Base-by-base conservation (phyloP, 2,113 vertebrate species). In the Sinocyclocheilus anophthalmus region DNA sequence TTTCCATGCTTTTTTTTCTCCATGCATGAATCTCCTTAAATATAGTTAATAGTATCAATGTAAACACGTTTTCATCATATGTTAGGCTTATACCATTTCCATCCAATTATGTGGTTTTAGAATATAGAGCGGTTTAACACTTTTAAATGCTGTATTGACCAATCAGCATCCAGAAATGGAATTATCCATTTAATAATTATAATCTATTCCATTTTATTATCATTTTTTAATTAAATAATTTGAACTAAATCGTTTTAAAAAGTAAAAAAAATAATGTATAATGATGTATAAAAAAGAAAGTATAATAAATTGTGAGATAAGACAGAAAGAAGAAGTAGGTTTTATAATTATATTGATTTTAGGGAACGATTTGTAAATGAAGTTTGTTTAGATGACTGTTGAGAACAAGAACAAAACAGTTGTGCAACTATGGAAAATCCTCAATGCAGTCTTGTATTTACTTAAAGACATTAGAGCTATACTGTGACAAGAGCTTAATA, bases 401-500 rank as follows among this genome's bases (percentile, higher is more conserved):
- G n/a, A 39, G 16, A 33, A 13, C 20, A 39, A 22, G 37, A 72
- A 72, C 18, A 72, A 72, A 39, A 72, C 67, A 37, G 67, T 39
- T 70, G 33, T 70, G 18, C 33, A 72, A 72, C 37, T 72, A 39
- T 61, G 30, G 30, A 39, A 61, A 59, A 61, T 39, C 18, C 11
- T n/a, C 20, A 57, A 12, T 78, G 53, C 30, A 22, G 22, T 13
- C 7, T 57, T 45, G 11, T 65, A 26, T 81, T 61, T 80, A 61
- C 55, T 22, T 14, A 61, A 61, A 45, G 59, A 76, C 39, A 73
- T 39, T 45, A 48, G 3, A 48, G 70, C 77, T 61, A 57, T 39
- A 61, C 77, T 80, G 22, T 80, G 77, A 63, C 24, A 57, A 39
- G 22, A 81, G 79, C 79, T 80, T 81, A 20, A 65, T 45, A 67